Conservation (phyloP, 2,888 invertebrate species). For the Cistogaster globosa region DNA sequence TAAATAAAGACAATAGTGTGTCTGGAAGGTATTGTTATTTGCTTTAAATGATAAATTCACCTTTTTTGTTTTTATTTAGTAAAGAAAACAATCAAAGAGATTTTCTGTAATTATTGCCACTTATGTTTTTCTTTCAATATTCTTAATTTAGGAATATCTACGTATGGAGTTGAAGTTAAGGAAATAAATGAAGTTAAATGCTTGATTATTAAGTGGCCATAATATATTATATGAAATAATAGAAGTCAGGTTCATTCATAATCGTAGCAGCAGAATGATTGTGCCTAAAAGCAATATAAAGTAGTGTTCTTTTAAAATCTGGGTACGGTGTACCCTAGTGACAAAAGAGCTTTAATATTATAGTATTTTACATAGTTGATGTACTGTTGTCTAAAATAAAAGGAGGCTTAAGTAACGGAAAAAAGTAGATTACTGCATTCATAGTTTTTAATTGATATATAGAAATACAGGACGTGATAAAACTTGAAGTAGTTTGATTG, state of each 20-base stretch:
- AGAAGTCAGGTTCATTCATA: neutral
- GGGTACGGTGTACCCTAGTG: no score
- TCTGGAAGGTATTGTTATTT: constrained; percentile 18
- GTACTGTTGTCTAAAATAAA: no score
- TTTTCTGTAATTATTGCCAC: constrained; percentile 74
- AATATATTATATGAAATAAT: constrained; percentile 58
- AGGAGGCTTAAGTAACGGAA: no score
- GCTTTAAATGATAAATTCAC: constrained; percentile 19
- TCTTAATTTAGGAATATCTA: constrained; percentile 35
- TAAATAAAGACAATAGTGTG: constrained; percentile 59
- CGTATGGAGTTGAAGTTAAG: constrained; percentile 28
- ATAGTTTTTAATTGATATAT: no score
- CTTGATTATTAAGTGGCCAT: constrained; percentile 60
- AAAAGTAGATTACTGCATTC: no score
- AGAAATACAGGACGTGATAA: no score
- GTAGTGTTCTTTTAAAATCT: no score
- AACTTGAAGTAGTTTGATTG: neutral
- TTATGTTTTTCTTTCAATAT: constrained; percentile 64
- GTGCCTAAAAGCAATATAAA: neutral
- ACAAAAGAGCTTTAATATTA: no score
- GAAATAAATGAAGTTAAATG: constrained; percentile 4
- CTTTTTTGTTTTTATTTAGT: constrained; percentile 34
- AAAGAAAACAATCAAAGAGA: constrained; percentile 61
- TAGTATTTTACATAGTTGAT: no score
- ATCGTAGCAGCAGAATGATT: constrained; percentile 33